Conservation (phyloP, 2,797 vertebrate species). For the Alfaro cultratus region DNA sequence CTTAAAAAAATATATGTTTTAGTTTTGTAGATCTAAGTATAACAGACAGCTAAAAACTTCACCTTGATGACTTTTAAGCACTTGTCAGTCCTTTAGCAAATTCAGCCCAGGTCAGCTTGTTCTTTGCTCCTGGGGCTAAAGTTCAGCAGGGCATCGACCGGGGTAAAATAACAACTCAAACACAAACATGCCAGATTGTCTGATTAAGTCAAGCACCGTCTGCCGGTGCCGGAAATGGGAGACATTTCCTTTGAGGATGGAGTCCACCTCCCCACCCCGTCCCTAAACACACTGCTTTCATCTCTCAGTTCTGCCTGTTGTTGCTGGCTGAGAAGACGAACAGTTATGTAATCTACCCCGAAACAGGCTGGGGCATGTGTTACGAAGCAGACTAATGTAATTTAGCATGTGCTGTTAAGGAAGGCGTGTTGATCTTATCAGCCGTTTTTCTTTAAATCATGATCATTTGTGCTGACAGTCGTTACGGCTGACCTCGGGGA, state of each 20-base stretch:
- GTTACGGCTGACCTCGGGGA: background rate
- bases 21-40: background rate
- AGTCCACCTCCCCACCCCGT: background rate
- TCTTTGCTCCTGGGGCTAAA: constrained; percentile 32
- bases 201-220: constrained; percentile 25
- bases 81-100: background rate
- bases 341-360: constrained; percentile 52
- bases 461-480: constrained; percentile 14
- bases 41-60: background rate
- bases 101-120: constrained; percentile 3
- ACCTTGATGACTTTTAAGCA: background rate
- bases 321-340: constrained; percentile 32
- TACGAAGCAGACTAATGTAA: constrained; percentile 29
- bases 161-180: constrained; percentile 34
- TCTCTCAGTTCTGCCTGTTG: constrained; percentile 36
- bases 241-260: constrained; percentile 31
- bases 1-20: background rate
- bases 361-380: constrained; percentile 24
- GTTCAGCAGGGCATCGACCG: constrained; percentile 8
- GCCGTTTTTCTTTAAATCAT: constrained; percentile 27
- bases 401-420: constrained; percentile 40
- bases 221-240: constrained; percentile 48
- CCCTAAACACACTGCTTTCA: constrained; percentile 30
- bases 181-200: constrained; percentile 44
- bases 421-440: constrained; percentile 32